Evolutionary conservation across 2,113 vertebrate species (phyloP).

Genomic region (Mormyrus iriodes): DNA sequence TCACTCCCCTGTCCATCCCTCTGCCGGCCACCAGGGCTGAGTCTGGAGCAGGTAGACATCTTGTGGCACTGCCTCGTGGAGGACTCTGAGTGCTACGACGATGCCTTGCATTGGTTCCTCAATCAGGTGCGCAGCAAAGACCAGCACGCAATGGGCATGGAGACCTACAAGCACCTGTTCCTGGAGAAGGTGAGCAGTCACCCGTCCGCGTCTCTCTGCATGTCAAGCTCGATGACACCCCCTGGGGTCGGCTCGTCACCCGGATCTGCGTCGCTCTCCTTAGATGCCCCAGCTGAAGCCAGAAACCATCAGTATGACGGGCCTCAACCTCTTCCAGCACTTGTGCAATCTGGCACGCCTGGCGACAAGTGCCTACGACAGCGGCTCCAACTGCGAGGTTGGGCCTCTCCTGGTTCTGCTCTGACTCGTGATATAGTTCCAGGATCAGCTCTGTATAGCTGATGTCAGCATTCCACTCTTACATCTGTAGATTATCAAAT

Average conservation of each 20-base stretch:
- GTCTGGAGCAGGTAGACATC: constrained; percentile 97
- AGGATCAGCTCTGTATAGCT: not conserved
- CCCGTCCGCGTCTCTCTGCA: not conserved
- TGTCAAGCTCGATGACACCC: not conserved
- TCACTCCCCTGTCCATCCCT: not conserved
- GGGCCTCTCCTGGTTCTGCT: not conserved
- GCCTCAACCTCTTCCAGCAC: constrained; percentile 95
- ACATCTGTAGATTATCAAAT: not conserved
- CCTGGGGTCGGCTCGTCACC: not conserved
- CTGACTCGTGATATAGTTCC: not conserved
- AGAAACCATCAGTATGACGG: constrained; percentile 98
- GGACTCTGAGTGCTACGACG: constrained; percentile 92
- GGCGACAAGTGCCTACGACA: constrained; percentile 92
- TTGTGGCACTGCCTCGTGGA: constrained; percentile 98
- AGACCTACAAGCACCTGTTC: constrained; percentile 98
- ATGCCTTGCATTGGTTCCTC: constrained; percentile 96
- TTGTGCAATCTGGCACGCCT: constrained; percentile 93
- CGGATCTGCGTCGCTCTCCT: constrained; percentile 21
- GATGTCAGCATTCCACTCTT: not conserved
- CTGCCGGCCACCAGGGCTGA: constrained; percentile 68
- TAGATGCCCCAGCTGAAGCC: constrained; percentile 98
- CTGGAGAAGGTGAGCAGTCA: constrained; percentile 80
- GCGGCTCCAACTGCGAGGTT: constrained; percentile 92
- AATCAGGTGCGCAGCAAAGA: constrained; percentile 99
- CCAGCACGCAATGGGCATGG: constrained; percentile 99